Evolutionary conservation across 2,113 vertebrate genomes (phyloP).

Genomic region (Gymnobelideus leadbeateri): DNA sequence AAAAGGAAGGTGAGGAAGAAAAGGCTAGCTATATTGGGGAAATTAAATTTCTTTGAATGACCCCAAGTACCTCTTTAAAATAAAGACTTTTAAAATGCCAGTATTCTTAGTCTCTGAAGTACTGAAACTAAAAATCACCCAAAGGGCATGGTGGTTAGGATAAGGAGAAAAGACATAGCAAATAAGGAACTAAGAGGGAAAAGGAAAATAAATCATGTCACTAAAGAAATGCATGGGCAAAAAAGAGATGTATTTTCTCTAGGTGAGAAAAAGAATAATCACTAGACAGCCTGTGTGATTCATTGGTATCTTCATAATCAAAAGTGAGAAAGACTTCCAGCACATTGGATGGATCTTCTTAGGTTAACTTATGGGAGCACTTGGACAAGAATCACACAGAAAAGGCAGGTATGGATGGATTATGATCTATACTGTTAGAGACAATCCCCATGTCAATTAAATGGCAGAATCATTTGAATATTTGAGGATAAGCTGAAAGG

Average conservation of each 20-base stretch:
- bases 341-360: neutral
- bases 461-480: neutral
- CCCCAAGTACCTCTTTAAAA: neutral
- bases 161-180: neutral
- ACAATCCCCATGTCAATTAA: neutral
- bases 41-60: neutral
- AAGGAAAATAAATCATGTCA: neutral
- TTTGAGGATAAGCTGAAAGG: neutral
- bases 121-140: neutral
- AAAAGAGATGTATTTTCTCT: neutral
- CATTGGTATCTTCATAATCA: neutral
- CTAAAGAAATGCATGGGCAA: neutral
- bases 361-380: neutral
- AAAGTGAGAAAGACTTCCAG: neutral
- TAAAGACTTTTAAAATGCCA: neutral
- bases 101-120: neutral
- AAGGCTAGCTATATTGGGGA: neutral
- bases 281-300: neutral
- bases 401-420: neutral
- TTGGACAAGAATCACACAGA: neutral
- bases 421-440: neutral
- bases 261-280: neutral
- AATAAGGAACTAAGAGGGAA: neutral
- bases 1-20: neutral
- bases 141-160: neutral